These are phyloP conservation scores for Myiotriccus ornatus DNA, from an alignment of 2,797 vertebrate species.

Conservation along the genomic window DNA sequence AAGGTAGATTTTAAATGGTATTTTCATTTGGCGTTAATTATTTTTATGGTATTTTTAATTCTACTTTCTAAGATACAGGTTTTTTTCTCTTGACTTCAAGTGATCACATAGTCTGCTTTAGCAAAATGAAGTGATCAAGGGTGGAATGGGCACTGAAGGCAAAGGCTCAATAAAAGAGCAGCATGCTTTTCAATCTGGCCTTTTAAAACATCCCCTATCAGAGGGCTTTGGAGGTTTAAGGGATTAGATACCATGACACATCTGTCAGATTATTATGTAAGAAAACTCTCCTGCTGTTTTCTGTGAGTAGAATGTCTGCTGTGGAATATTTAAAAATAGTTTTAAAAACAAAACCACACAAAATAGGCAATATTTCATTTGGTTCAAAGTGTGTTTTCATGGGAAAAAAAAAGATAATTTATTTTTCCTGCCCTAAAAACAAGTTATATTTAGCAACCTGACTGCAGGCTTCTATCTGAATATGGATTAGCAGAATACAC, in stretches of 20 bases:
- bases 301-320: slow-evolving; percentile 55
- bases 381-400: background rate
- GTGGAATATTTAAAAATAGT: slow-evolving; percentile 48
- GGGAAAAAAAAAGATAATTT: background rate
- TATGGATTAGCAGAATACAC: slow-evolving; percentile 45
- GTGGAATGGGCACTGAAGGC: slow-evolving; percentile 64
- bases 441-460: slow-evolving; percentile 6
- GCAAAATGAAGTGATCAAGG: slow-evolving; percentile 63
- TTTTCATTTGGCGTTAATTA: background rate
- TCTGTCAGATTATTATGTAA: slow-evolving; percentile 83
- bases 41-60: slow-evolving; percentile 42
- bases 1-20: background rate
- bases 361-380: slow-evolving; percentile 5
- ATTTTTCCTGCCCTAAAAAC: slow-evolving; percentile 16
- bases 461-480: background rate
- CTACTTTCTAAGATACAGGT: background rate
- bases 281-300: slow-evolving; percentile 75
- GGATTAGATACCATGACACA: slow-evolving; percentile 83
- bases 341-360: slow-evolving; percentile 13
- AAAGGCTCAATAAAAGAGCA: slow-evolving; percentile 81
- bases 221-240: slow-evolving; percentile 80
- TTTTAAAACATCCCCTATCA: slow-evolving; percentile 80
- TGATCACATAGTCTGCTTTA: slow-evolving; percentile 44
- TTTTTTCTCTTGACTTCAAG: slow-evolving; percentile 57
- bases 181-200: slow-evolving; percentile 77